Base-by-base conservation (phyloP, 2,113 vertebrate species). In the Cololabis saira region DNA sequence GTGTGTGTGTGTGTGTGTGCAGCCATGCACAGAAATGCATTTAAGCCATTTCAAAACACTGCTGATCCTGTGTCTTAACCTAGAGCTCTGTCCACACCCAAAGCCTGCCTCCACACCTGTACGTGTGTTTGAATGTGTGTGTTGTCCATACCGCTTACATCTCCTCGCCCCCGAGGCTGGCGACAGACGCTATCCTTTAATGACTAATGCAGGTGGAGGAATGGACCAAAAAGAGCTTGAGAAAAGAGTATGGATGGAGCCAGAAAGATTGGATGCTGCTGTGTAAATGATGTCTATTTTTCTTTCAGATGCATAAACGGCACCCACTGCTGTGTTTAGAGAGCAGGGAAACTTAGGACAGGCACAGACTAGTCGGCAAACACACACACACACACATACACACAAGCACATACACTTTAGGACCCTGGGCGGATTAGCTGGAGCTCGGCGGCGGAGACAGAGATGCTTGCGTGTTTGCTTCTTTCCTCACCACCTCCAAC, bases 131-230 rank as follows among this genome's bases (percentile, higher is more conserved):
- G 52, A 48, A 3, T 74, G 45, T 44, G 33, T 60, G 49, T 62
- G 49, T 64, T 44, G 56, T 48, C 60, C 40, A 24, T 44, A 64
- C 24, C 11, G 57, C 61, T 66, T 71, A 41, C 67, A 70, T 61
- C 81, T 69, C 58, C 68, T 69, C 53, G 47, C 50, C 51, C 62
- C 12, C 22, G 41, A 37, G 48, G 77, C 66, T 60, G 66, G 67
- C 42, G 61, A 73, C 74, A 78, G 37, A 65, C 64, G 14, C 44
- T 86, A 91, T 85, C 86, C 78, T 77, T 83, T 94, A 93, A 94
- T 93, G 92, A 93, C 89, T 90, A 89, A 91, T 88, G 90, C 93
- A 94, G 93, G 92, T 92, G 85, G 87, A 89, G 90, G 89, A 59
- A 77, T 86, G 48, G 64, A 68, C 71, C 63, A 47, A 59, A 61